Base-by-base conservation (phyloP, 1,140 invertebrate genomes). In the Magallana gigas region DNA sequence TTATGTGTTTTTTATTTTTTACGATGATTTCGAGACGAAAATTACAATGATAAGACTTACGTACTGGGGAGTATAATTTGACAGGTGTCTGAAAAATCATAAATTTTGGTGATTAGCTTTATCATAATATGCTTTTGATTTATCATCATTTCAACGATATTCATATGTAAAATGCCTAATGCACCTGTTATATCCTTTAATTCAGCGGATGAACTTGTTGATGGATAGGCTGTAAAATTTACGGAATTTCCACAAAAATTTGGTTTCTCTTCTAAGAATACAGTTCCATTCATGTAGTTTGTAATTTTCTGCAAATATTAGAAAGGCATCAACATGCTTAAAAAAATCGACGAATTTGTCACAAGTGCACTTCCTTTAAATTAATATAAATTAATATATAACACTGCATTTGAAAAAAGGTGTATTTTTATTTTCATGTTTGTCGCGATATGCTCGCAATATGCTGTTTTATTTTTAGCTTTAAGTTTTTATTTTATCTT, bases 201-300 rank as follows among this genome's bases (percentile, higher is more conserved):
- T 23, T 76, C 23, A 12, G 36, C 18, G 12, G 68, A 76, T 12
- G 68, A 18, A 11, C 23, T 76, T 9, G 18, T 29, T 8, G 68
- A 48, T 2, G 68, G 68, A 36, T 76, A 76, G 11, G 23, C 68
- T 11, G 68, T 76, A 9, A 76, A 76, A 29, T 76, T 76, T 76
- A 36, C 23, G 5, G 68, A 76, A 76, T 76, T 76, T 76, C 68
- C 68, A 76, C 68, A 76, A 76, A 76, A 76, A 12, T 76, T 76
- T 76, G 68, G 68, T 29, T 29, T 76, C 23, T 76, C 68, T 8
- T 76, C 68, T 23, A 76, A 23, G 11, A 76, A 29, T 29, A 76
- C 68, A 8, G 68, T 76, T 5, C 68, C 68, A 76, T 76, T 76
- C 68, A 76, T 9, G 14, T 76, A 76, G 12, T 76, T 76, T 1